Percentiles rank a stretch among this genome's conserved stretches.
These are phyloP conservation scores for Neosilurus hyrtlii DNA, from an alignment of 2,797 vertebrate species.

Conservation along the genomic window DNA sequence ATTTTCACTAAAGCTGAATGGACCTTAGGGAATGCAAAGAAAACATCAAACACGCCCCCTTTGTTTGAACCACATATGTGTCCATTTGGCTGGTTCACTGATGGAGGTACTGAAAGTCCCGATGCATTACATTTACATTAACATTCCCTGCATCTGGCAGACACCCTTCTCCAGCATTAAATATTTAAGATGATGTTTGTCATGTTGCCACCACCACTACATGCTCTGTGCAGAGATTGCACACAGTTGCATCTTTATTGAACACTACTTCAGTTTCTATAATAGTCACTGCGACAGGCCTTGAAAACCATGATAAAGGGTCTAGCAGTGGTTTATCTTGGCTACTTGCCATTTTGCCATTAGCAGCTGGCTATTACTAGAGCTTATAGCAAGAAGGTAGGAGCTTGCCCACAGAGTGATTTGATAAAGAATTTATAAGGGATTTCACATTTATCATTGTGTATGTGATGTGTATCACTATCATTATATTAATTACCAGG, in stretches of 20 bases:
- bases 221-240: not conserved
- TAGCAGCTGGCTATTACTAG: not conserved
- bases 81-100: not conserved
- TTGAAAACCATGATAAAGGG: not conserved
- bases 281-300: not conserved
- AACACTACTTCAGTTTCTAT: not conserved
- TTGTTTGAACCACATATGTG: not conserved
- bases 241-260: constrained; percentile 13
- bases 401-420: not conserved
- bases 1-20: not conserved
- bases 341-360: constrained; percentile 24
- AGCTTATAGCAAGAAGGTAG: not conserved
- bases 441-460: not conserved
- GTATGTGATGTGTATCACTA: too few species aligned
- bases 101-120: not conserved
- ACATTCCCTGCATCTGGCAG: too few species aligned
- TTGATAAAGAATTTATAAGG: not conserved
- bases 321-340: constrained; percentile 24
- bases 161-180: too few species aligned
- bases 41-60: not conserved
- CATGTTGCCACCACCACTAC: not conserved
- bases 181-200: constrained; percentile 1
- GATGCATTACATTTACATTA: not conserved
- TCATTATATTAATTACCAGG: too few species aligned
- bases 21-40: not conserved